Evolutionary conservation across 1,140 invertebrate genomes (phyloP).

Genomic region (Pomacea maculata): DNA sequence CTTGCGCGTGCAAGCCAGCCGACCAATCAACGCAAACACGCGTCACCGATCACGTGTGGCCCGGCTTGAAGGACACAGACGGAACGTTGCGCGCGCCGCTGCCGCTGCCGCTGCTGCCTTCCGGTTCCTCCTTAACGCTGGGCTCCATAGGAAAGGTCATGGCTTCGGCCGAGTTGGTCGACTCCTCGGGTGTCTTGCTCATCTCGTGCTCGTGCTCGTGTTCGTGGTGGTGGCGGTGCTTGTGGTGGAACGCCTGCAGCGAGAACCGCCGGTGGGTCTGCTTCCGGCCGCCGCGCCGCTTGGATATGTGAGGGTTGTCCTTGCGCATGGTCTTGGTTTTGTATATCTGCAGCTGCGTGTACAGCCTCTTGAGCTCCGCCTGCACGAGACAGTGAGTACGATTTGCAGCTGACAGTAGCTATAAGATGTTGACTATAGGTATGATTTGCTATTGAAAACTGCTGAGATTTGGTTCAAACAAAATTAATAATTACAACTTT

Average conservation of each 20-base stretch:
- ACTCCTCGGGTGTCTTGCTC: conserved; percentile 68
- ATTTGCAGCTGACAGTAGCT: too few relatives aligned
- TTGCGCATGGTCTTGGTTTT: conserved; percentile 89
- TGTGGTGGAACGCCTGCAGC: conserved; percentile 74
- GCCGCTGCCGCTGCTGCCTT: conserved; percentile 27
- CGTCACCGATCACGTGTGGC: conserved; percentile 38
- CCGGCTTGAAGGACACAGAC: conserved; percentile 57
- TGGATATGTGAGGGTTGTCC: conserved; percentile 95
- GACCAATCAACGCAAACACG: not conserved
- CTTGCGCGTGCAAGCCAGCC: not conserved
- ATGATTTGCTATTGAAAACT: too few relatives aligned
- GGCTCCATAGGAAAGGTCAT: conserved; percentile 53
- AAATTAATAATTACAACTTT: too few relatives aligned
- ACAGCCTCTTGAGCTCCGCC: conserved; percentile 90
- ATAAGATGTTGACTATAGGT: too few relatives aligned
- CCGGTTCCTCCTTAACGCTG: conserved; percentile 39
- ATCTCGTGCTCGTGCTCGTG: conserved; percentile 62
- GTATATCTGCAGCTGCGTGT: conserved; percentile 83
- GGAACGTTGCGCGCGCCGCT: conserved; percentile 31
- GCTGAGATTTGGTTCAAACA: too few relatives aligned
- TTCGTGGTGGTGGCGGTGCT: conserved; percentile 62
- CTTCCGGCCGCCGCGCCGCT: conserved; percentile 89
- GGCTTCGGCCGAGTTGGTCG: conserved; percentile 65
- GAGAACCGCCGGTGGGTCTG: conserved; percentile 87
- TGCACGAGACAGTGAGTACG: conserved; percentile 51